Evolutionary conservation across 1,140 invertebrate genomes (phyloP).

Genomic region (Pygmarrhopalites habei): DNA sequence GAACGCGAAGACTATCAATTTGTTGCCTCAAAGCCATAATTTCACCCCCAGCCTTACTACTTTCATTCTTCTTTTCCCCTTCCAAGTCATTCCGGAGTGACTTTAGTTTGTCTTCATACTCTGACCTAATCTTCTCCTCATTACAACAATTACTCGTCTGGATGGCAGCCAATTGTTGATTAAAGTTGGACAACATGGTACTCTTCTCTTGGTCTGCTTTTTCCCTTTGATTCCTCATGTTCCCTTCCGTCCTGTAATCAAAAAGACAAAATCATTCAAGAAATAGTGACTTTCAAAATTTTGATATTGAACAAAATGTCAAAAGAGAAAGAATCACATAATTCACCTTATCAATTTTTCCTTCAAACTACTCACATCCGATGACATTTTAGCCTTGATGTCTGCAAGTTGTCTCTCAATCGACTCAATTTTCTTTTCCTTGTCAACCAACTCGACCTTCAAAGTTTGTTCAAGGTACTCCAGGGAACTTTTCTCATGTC

Average conservation of each 20-base stretch:
- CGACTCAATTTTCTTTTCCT: conserved; percentile 66
- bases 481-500: conserved; percentile 65
- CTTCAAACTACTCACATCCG: conserved; percentile 43
- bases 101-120: conserved; percentile 33
- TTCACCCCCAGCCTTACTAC: conserved; percentile 60
- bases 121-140: conserved; percentile 32
- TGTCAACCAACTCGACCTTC: conserved; percentile 57
- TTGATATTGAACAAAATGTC: too few species aligned
- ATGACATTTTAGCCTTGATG: conserved; percentile 58
- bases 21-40: conserved; percentile 65
- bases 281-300: too few species aligned
- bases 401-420: conserved; percentile 65
- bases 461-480: conserved; percentile 70
- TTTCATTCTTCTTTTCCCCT: conserved; percentile 66
- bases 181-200: conserved; percentile 26
- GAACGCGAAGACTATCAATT: conserved; percentile 67
- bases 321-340: too few species aligned
- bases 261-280: too few species aligned
- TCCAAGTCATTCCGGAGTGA: conserved; percentile 47
- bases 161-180: conserved; percentile 20
- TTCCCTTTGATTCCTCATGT: conserved; percentile 29
- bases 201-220: conserved; percentile 33
- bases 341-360: conserved; percentile 34
- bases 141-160: conserved; percentile 10
- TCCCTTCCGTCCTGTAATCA: conserved; percentile 22